Evolutionary conservation across 37 sponge, comb jelly and placozoan species (phyloP).

Genomic region (Halichondria panicea): DNA sequence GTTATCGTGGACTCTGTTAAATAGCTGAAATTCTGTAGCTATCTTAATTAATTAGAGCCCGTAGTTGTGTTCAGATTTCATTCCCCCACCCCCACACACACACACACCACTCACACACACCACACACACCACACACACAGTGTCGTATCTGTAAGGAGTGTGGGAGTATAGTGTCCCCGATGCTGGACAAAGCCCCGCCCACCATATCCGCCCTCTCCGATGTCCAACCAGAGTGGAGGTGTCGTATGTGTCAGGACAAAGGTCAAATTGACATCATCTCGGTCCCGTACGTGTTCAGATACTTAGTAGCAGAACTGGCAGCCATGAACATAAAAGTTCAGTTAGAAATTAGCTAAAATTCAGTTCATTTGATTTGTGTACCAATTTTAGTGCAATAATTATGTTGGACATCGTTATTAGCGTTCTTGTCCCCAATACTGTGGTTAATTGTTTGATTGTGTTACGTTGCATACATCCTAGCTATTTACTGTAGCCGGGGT

Average conservation of each 20-base stretch:
- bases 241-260: slow-evolving; percentile 56
- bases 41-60: background rate
- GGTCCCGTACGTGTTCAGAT: slow-evolving; percentile 91
- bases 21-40: background rate
- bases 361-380: background rate
- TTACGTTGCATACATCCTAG: background rate
- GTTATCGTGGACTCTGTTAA: background rate
- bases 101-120: too few relatives aligned
- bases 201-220: slow-evolving; percentile 35
- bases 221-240: slow-evolving; percentile 61
- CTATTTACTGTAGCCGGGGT: background rate
- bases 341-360: slow-evolving; percentile 21
- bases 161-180: slow-evolving; percentile 87
- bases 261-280: slow-evolving; percentile 68
- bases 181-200: slow-evolving; percentile 37
- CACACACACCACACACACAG: too few relatives aligned
- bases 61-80: background rate
- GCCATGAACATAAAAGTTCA: slow-evolving; percentile 93
- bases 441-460: background rate
- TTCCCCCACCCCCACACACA: background rate
- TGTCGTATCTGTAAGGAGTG: slow-evolving; percentile 81
- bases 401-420: too few relatives aligned
- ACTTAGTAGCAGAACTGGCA: slow-evolving; percentile 92
- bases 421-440: too few relatives aligned
- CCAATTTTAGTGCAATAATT: too few relatives aligned